Conservation (phyloP, 2,113 vertebrate genomes). For the Tautogolabrus adspersus region DNA sequence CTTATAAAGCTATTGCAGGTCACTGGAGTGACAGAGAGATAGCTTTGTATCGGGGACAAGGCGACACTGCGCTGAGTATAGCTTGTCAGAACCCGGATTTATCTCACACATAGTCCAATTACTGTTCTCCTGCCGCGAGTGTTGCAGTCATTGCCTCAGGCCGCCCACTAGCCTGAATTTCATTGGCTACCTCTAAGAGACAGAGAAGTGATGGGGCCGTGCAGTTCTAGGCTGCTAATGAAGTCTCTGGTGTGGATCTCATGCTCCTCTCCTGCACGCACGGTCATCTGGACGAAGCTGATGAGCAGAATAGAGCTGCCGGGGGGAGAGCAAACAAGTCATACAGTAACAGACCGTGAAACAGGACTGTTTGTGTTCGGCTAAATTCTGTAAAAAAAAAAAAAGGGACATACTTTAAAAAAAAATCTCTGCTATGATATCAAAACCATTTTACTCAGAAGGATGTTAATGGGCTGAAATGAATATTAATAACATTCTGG, state of each 20-base stretch:
- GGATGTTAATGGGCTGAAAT: no score
- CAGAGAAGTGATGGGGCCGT: slow-evolving; percentile 80
- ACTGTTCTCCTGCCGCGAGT: slow-evolving; percentile 39
- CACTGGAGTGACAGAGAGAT: slow-evolving; percentile 11
- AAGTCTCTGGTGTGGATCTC: slow-evolving; percentile 85
- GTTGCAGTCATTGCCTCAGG: slow-evolving; percentile 42
- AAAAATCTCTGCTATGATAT: no score
- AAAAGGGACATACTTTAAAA: slow-evolving; percentile 23
- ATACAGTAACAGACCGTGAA: slow-evolving; percentile 19
- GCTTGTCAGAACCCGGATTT: slow-evolving; percentile 54
- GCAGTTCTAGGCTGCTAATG: slow-evolving; percentile 84
- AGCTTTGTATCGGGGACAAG: slow-evolving; percentile 12
- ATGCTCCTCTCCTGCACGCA: slow-evolving; percentile 84
- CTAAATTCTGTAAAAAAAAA: not conserved
- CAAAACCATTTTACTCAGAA: not conserved
- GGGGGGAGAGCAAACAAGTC: slow-evolving; percentile 43
- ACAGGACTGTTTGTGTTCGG: not conserved
- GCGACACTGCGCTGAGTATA: slow-evolving; percentile 31
- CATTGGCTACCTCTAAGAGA: slow-evolving; percentile 73
- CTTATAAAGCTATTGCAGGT: slow-evolving; percentile 4
- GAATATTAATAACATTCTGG: not conserved
- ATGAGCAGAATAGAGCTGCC: slow-evolving; percentile 78
- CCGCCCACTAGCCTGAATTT: slow-evolving; percentile 41
- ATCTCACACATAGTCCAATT: slow-evolving; percentile 59
- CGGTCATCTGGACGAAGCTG: slow-evolving; percentile 82